Conservation (phyloP, 2,888 invertebrate species). For the Drosophila suboccidentalis region DNA sequence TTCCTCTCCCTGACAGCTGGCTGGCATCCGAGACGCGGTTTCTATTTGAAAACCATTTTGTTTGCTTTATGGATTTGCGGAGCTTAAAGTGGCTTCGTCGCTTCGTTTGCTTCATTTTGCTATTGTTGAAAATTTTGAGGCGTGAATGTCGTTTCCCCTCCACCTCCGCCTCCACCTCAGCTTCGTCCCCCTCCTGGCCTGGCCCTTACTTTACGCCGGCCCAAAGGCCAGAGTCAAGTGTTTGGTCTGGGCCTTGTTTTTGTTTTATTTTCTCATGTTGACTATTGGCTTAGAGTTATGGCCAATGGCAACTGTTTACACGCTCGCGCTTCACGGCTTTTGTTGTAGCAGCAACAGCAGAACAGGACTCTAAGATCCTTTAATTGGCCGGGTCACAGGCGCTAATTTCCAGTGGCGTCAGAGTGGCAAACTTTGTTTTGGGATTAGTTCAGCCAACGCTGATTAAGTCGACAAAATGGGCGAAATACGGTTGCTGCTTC, state of each 20-base stretch:
- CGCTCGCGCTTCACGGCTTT: constrained; percentile 41
- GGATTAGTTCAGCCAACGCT: constrained; percentile 47
- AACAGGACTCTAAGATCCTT: constrained; percentile 39
- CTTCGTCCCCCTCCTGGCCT: neutral
- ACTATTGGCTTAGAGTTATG: constrained; percentile 80
- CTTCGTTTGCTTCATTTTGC: constrained; percentile 79
- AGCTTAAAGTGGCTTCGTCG: constrained; percentile 85
- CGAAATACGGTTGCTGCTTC: neutral
- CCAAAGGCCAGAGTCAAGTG: constrained; percentile 50
- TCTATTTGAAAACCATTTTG: constrained; percentile 83
- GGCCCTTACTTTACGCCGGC: neutral
- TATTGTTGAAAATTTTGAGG: constrained; percentile 82
- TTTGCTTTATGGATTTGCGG: constrained; percentile 84
- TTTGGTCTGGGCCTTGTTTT: constrained; percentile 61
- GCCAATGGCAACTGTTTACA: constrained; percentile 77
- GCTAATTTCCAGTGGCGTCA: constrained; percentile 53
- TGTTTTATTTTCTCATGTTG: constrained; percentile 78
- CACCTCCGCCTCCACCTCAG: too few relatives aligned
- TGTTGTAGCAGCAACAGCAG: constrained; percentile 11
- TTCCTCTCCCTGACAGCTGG: neutral
- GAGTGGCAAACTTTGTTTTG: constrained; percentile 49
- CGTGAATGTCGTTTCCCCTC: constrained; percentile 44
- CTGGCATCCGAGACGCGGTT: constrained; percentile 59
- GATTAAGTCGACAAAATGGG: constrained; percentile 35
- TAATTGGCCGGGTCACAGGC: constrained; percentile 71